Percentiles rank a stretch among this genome's conserved stretches.
Conservation (phyloP, 2,113 vertebrate genomes). For the Eudorcas thomsonii region DNA sequence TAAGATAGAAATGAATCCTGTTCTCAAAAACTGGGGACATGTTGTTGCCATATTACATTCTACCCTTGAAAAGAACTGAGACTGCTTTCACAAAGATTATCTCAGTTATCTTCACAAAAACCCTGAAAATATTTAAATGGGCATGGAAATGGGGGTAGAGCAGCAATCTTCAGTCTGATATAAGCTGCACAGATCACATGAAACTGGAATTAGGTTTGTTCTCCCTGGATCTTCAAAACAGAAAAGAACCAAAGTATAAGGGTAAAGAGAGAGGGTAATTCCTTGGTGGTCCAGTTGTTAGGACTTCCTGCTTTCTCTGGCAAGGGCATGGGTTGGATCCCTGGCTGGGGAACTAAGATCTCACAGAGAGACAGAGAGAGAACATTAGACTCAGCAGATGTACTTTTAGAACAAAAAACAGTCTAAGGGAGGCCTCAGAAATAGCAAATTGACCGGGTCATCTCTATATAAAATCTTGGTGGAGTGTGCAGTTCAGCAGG, state of each 20-base stretch:
- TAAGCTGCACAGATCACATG: background rate
- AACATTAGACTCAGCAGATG: background rate
- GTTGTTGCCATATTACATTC: background rate
- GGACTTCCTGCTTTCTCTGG: background rate
- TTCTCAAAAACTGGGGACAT: background rate
- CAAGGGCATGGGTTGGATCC: background rate
- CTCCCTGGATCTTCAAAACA: background rate
- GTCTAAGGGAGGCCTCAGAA: background rate
- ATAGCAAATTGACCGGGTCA: background rate
- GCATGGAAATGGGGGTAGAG: background rate
- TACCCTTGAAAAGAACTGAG: slow-evolving; percentile 38
- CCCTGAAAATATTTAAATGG: background rate
- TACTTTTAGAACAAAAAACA: background rate
- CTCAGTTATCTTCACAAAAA: slow-evolving; percentile 49
- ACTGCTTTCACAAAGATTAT: slow-evolving; percentile 4
- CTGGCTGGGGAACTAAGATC: background rate
- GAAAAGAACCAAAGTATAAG: background rate
- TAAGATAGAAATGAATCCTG: background rate
- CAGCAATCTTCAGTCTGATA: background rate
- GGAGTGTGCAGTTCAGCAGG: background rate
- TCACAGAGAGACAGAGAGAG: background rate
- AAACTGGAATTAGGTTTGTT: background rate
- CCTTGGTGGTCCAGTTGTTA: background rate
- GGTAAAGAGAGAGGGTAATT: background rate
- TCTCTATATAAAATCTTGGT: background rate